A percentile compares a stretch with the other conserved stretches of the same genome.
These are phyloP conservation scores for Streblospio benedicti DNA, from an alignment of 1,140 invertebrate genomes.

Conservation along the genomic window DNA sequence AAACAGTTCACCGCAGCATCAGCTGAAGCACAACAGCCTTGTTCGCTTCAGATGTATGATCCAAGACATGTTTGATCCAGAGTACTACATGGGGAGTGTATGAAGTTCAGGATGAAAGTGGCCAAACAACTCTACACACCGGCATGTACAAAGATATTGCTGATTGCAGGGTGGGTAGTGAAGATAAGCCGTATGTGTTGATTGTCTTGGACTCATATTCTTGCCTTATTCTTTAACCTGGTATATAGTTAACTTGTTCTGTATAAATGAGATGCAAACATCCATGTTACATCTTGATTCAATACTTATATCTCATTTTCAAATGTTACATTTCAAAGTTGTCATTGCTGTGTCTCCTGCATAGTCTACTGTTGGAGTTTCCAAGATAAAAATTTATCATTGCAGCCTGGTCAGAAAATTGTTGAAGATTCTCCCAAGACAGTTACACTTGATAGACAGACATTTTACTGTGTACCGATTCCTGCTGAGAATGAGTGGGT, in stretches of 20 bases:
- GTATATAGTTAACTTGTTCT: too few species aligned
- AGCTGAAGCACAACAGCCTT: conserved; percentile 59
- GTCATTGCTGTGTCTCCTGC: too few species aligned
- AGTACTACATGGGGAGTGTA: conserved; percentile 72
- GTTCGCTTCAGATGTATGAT: conserved; percentile 82
- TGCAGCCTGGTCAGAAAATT: conserved; percentile 35
- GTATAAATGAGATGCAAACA: too few species aligned
- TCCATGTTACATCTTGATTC: too few species aligned
- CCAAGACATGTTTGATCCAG: conserved; percentile 86
- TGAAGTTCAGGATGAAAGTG: conserved; percentile 51
- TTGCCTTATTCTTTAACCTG: too few species aligned
- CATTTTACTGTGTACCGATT: conserved; percentile 67
- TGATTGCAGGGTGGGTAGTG: conserved; percentile 46
- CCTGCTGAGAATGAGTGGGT: conserved; percentile 77
- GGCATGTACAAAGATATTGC: conserved; percentile 67
- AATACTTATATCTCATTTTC: too few species aligned
- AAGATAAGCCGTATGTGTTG: too few species aligned
- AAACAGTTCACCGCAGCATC: conserved; percentile 58
- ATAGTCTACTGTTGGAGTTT: too few species aligned
- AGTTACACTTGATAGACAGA: conserved; percentile 62
- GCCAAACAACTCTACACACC: conserved; percentile 41
- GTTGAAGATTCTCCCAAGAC: conserved; percentile 54
- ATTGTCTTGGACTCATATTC: too few species aligned
- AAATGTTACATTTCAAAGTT: too few species aligned
- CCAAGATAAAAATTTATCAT: too few species aligned